Conservation (phyloP, 2,113 vertebrate species). For the Callopanchax toddi region DNA sequence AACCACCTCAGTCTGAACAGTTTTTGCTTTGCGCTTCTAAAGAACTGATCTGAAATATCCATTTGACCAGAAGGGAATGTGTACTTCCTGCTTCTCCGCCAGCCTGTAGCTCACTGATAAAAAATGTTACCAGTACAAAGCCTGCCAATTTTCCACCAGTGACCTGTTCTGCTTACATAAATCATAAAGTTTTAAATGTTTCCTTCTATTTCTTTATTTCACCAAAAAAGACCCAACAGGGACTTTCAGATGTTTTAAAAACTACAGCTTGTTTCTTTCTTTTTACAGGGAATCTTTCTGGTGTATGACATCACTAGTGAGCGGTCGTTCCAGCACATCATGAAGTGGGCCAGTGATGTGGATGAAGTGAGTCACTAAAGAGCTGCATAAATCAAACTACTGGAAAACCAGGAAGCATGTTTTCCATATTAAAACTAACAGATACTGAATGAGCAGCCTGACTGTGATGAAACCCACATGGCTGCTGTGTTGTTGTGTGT, state of each 20-base stretch:
- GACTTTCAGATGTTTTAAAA: not conserved
- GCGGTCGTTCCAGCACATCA: slow-evolving; percentile 97
- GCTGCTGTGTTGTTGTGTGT: not conserved
- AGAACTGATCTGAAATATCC: slow-evolving; percentile 39
- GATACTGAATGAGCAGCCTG: slow-evolving; percentile 4
- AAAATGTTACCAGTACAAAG: not conserved
- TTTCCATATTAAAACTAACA: slow-evolving; percentile 8
- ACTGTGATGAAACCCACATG: too few species aligned
- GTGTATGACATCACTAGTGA: slow-evolving; percentile 97
- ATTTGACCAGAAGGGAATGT: slow-evolving; percentile 30
- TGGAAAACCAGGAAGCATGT: slow-evolving; percentile 4
- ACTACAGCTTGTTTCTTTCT: not conserved
- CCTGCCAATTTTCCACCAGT: not conserved
- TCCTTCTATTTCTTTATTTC: not conserved
- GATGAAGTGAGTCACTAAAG: slow-evolving; percentile 87
- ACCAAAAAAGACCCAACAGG: too few species aligned
- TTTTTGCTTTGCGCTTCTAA: slow-evolving; percentile 30
- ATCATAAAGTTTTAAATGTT: slow-evolving; percentile 8
- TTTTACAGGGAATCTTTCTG: slow-evolving; percentile 92
- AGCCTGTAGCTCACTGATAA: slow-evolving; percentile 2
- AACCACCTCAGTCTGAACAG: too few species aligned
- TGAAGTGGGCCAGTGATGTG: slow-evolving; percentile 98
- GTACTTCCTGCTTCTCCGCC: slow-evolving; percentile 6
- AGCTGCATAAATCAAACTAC: not conserved
- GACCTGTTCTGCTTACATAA: slow-evolving; percentile 16